A percentile compares a stretch with the other conserved stretches of the same genome.
These are phyloP conservation scores for Notoglanidium macrostoma DNA, from an alignment of 2,797 vertebrate species.

Conservation along the genomic window DNA sequence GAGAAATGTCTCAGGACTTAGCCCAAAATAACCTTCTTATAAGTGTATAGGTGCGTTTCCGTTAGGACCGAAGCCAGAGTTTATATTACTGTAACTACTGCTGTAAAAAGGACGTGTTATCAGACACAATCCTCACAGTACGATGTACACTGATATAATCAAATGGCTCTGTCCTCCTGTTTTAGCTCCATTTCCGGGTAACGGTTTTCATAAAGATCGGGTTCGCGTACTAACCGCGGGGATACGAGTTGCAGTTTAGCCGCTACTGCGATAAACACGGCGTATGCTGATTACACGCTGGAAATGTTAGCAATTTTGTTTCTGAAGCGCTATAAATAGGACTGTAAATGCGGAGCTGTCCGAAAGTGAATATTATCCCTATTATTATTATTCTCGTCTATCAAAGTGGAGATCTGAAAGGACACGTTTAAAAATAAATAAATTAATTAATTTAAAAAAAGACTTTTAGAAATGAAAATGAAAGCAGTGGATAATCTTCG, in stretches of 20 bases:
- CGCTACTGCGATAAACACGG: not conserved
- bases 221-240: not conserved
- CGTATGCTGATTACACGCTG: not conserved
- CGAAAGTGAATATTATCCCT: not conserved
- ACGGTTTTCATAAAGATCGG: not conserved
- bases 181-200: not conserved
- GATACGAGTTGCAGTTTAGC: not conserved
- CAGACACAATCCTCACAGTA: not conserved
- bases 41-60: not conserved
- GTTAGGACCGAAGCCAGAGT: not conserved
- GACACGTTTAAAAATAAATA: not conserved
- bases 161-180: not conserved
- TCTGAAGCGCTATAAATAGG: constrained; percentile 2
- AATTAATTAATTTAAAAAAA: not conserved
- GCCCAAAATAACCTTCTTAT: not conserved
- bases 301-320: not conserved
- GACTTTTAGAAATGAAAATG: not conserved
- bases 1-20: not conserved
- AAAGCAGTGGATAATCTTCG: not conserved
- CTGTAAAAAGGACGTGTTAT: not conserved
- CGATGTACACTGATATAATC: not conserved
- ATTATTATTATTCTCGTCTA: not conserved
- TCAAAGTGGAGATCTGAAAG: not conserved
- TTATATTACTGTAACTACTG: not conserved
- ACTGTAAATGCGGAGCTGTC: not conserved